Conservation (phyloP, 2,797 vertebrate genomes). For the Anas bernieri region DNA sequence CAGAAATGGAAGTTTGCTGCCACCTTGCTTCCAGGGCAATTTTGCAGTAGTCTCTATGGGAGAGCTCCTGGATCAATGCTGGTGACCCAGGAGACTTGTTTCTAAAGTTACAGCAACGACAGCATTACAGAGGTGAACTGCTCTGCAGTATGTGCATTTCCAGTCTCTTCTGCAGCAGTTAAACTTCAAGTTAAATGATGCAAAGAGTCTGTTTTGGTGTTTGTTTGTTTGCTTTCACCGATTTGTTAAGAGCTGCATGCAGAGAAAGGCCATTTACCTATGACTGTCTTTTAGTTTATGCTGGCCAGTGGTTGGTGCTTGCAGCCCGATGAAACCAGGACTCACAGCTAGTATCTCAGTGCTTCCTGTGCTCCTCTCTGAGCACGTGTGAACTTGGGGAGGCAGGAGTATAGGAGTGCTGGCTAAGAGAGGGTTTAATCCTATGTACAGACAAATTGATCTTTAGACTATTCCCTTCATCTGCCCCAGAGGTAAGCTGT, state of each 20-base stretch:
- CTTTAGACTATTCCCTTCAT: background rate
- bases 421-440: background rate
- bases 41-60: background rate
- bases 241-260: background rate
- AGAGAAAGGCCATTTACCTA: background rate
- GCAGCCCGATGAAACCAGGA: background rate
- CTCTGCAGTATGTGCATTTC: background rate
- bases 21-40: slow-evolving; percentile 50
- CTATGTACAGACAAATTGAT: background rate
- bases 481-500: background rate
- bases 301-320: background rate
- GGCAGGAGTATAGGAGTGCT: background rate
- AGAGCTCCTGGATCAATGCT: background rate
- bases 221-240: no score
- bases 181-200: background rate
- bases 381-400: background rate
- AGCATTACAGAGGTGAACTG: background rate
- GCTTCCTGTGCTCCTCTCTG: background rate
- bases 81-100: background rate
- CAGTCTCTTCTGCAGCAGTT: background rate
- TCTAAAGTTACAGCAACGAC: background rate
- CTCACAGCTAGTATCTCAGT: background rate
- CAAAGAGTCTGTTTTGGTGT: background rate
- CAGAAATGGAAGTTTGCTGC: slow-evolving; percentile 41
- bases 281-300: background rate